Evolutionary conservation across 1,140 invertebrate species (phyloP).

Genomic region (Leptinotarsa lineolata): DNA sequence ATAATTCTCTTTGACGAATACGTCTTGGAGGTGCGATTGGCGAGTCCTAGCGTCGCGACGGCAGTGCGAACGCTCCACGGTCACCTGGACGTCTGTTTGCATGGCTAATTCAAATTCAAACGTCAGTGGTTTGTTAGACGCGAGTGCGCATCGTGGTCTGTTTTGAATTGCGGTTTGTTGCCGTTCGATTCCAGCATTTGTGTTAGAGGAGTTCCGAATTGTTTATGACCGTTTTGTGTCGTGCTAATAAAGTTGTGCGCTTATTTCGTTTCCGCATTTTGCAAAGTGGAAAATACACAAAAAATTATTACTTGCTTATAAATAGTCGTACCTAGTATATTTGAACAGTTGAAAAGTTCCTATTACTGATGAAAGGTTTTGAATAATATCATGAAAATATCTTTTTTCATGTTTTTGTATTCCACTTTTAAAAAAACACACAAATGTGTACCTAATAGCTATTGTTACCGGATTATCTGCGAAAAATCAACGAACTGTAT

Average conservation of each 20-base stretch:
- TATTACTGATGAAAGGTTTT: no score
- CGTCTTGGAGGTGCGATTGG: slow-evolving; percentile 14
- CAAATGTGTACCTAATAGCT: no score
- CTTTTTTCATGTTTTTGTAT: no score
- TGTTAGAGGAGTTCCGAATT: not conserved
- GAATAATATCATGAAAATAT: no score
- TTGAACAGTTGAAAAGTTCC: no score
- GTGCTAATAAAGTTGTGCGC: not conserved
- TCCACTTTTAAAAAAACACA: no score
- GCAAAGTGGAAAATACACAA: no score
- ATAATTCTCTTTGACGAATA: slow-evolving; percentile 11
- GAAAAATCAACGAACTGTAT: no score
- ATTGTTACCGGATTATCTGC: no score
- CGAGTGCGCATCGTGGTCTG: slow-evolving; percentile 15
- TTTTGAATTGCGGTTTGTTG: not conserved
- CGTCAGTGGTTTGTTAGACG: slow-evolving; percentile 14
- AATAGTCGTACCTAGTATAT: no score
- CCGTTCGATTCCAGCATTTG: not conserved
- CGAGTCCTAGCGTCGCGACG: not conserved
- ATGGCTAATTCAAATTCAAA: slow-evolving; percentile 1
- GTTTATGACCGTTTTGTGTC: not conserved
- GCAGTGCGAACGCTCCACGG: slow-evolving; percentile 9
- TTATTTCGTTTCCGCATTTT: no score
- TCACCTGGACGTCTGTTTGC: slow-evolving; percentile 34
- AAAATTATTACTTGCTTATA: no score